Evolutionary conservation across 2,797 vertebrate genomes (phyloP), one percentile per base, ranked within the genome.

Genomic region (Euphonia xanthogaster): DNA sequence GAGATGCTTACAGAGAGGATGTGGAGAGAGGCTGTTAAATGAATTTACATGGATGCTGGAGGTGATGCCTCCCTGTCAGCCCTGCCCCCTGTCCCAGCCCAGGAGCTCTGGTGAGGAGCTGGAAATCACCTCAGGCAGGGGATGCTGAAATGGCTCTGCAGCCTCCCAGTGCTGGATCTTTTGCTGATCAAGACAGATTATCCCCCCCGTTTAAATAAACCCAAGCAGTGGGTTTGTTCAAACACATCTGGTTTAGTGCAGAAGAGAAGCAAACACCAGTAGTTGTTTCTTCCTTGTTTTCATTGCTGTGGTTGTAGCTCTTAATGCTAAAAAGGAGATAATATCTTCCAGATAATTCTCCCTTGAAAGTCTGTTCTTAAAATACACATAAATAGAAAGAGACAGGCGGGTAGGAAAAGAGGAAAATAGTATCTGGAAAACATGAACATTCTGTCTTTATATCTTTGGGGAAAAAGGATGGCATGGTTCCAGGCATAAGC

Each of bases 1-100:
- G 47, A n/a, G 33, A 4, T 35, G 53, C 7, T 51, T 1, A 2
- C 0, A 16, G 45, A 58, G n/a, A 9, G 35, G 39, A 23, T n/a
- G 5, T 15, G 14, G 0, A 47, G 51, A 73, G 30, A 35, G 31
- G 65, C 14, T 77, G 57, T 4, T 47, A 14, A 60, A 5, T 48
- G 13, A 55, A 3, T 33, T 19, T 60, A 10, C 10, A 10, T 66
- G 45, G 50, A 6, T 15, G 10, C 7, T 63, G 61, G n/a, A 66
- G 84, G 44, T 31, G 58, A 42, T 30, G n/a, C 20, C 45, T 66
- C 24, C 58, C 55, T 57, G 28, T 16, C 31, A 68, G 50, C 86
- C 39, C 5, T 65, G 80, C 4, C 7, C 58, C 5, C 3, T 15
- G 33, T 25, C 44, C 53, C 63, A 70, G 67, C n/a, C 48, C 76